Evolutionary conservation across 1,140 invertebrate genomes (phyloP).

Genomic region (Chymomyza costata): DNA sequence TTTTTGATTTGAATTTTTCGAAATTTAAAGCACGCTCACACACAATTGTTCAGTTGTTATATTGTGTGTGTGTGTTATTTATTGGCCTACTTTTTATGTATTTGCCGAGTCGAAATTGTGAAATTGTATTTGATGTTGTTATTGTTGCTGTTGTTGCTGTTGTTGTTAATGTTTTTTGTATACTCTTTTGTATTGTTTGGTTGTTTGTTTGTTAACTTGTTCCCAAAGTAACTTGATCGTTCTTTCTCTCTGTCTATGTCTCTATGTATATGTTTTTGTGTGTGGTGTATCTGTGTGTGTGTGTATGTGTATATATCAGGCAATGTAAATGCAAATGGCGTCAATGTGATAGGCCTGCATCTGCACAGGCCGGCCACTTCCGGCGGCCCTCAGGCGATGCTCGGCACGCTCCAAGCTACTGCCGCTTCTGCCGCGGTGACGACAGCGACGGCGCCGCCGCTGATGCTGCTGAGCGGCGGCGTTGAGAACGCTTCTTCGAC

Average conservation of each 20-base stretch:
- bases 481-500: conserved; percentile 38
- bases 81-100: too few species aligned
- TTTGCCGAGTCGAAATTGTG: too few species aligned
- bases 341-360: conserved; percentile 83
- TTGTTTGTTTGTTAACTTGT: conserved; percentile 5
- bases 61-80: too few species aligned
- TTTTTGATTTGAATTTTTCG: too few species aligned
- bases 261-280: conserved; percentile 1
- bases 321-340: conserved; percentile 80
- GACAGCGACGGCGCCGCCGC: conserved; percentile 36
- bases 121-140: too few species aligned
- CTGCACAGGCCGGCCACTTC: conserved; percentile 74
- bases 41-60: too few species aligned
- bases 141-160: too few species aligned
- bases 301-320: conserved; percentile 64
- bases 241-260: conserved; percentile 2
- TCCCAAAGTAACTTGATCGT: too few species aligned
- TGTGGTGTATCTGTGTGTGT: conserved; percentile 17
- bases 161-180: too few species aligned
- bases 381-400: neutral
- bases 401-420: conserved; percentile 14
- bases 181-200: neutral
- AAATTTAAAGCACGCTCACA: too few species aligned
- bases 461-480: conserved; percentile 24
- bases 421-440: conserved; percentile 11